Conservation (phyloP, 2,797 vertebrate genomes). For the Acrocephalus scirpaceus region DNA sequence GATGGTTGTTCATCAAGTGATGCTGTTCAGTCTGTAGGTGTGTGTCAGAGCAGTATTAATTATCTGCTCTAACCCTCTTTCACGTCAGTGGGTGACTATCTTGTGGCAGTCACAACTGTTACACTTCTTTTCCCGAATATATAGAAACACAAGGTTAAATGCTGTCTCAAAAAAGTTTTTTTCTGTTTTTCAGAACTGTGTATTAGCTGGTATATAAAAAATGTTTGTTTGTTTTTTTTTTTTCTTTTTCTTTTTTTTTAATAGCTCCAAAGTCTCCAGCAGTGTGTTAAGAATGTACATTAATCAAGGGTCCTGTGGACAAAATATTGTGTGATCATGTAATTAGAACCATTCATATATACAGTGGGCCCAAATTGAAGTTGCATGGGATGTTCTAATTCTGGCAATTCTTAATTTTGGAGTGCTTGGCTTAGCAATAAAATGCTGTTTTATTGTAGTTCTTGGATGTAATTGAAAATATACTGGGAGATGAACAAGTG, state of each 20-base stretch:
- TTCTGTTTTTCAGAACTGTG: neutral
- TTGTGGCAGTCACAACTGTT: neutral
- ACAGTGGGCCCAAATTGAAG: conserved; percentile 7
- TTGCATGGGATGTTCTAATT: conserved; percentile 41
- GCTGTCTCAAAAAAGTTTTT: neutral
- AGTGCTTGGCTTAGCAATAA: conserved; percentile 34
- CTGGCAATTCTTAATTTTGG: conserved; percentile 18
- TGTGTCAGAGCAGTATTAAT: neutral
- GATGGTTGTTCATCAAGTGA: neutral
- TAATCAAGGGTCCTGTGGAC: conserved; percentile 2
- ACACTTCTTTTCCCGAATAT: neutral
- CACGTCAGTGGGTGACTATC: neutral
- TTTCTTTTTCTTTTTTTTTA: neutral
- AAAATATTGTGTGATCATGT: conserved; percentile 11
- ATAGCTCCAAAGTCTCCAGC: neutral
- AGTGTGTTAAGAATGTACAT: neutral
- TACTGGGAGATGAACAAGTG: conserved; percentile 48
- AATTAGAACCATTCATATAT: neutral
- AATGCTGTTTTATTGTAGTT: conserved; percentile 49
- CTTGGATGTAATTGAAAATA: conserved; percentile 62
- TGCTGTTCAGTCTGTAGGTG: neutral
- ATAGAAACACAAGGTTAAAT: neutral
- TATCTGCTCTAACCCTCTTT: neutral
- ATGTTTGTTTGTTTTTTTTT: neutral
- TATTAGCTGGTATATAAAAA: neutral